These are phyloP conservation scores for Scaptomyza flava DNA, from an alignment of 2,888 invertebrate genomes.

Conservation along the genomic window DNA sequence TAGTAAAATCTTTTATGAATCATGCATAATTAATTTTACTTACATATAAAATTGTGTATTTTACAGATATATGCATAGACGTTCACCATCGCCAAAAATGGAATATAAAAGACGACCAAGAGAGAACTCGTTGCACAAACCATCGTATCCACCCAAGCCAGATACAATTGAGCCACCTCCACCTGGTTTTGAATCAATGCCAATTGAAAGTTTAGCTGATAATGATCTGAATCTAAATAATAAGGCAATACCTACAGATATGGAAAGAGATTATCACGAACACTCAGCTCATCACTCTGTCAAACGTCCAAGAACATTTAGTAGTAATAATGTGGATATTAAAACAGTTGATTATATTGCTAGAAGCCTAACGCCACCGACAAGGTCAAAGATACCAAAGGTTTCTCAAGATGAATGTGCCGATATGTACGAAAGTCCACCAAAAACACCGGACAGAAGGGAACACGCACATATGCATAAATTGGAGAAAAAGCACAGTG, in stretches of 20 bases:
- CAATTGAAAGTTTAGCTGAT: conserved; percentile 52
- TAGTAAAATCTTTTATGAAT: not conserved
- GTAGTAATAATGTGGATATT: conserved; percentile 24
- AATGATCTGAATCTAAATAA: conserved; percentile 40
- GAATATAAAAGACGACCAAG: conserved; percentile 26
- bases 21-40: not conserved
- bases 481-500: conserved; percentile 9
- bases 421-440: conserved; percentile 37
- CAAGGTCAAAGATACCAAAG: conserved; percentile 45
- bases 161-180: conserved; percentile 74
- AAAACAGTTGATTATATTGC: conserved; percentile 31
- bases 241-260: conserved; percentile 15
- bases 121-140: conserved; percentile 31
- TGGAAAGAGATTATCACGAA: conserved; percentile 16
- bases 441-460: conserved; percentile 57
- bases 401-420: conserved; percentile 24
- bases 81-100: conserved; percentile 50
- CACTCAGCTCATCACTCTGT: conserved; percentile 4
- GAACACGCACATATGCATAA: conserved; percentile 16
- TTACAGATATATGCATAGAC: conserved; percentile 52
- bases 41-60: conserved; percentile 9
- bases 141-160: conserved; percentile 40
- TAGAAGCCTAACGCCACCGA: conserved; percentile 60
- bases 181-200: conserved; percentile 75
- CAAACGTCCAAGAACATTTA: conserved; percentile 38